These are phyloP conservation scores for Laticauda laticaudata DNA, from an alignment of 2,113 vertebrate species.

Conservation along the genomic window DNA sequence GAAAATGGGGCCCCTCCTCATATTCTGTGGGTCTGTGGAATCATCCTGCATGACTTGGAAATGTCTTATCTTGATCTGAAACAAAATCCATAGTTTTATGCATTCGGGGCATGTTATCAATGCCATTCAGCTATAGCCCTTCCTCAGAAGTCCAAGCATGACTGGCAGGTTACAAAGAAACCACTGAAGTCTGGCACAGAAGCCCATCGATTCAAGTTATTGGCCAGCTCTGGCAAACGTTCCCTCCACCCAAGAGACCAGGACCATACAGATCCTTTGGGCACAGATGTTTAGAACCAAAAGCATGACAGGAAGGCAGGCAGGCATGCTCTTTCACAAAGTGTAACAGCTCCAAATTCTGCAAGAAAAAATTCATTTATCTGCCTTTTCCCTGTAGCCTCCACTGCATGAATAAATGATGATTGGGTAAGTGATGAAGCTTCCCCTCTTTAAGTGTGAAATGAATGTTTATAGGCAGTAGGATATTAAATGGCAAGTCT, in stretches of 20 bases:
- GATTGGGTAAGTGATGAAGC: slow-evolving; percentile 67
- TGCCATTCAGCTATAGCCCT: neutral
- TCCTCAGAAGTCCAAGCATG: neutral
- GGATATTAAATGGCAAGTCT: slow-evolving; percentile 61
- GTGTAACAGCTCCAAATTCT: slow-evolving; percentile 57
- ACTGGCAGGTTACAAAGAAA: neutral
- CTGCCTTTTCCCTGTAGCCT: slow-evolving; percentile 58
- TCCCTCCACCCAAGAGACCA: neutral
- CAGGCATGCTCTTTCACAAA: slow-evolving; percentile 47
- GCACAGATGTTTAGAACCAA: neutral
- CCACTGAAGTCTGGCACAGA: neutral
- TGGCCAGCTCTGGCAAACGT: neutral
- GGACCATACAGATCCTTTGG: neutral
- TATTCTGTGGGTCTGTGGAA: neutral
- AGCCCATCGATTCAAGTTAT: neutral
- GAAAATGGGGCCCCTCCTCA: neutral
- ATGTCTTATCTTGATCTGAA: neutral
- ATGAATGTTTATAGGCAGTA: slow-evolving; percentile 67
- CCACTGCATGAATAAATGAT: slow-evolving; percentile 67
- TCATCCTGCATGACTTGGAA: neutral
- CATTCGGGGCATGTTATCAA: neutral
- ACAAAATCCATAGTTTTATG: neutral
- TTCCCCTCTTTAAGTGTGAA: slow-evolving; percentile 69
- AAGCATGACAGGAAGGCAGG: neutral
- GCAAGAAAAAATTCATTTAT: slow-evolving; percentile 57